Base-by-base conservation (phyloP, 1,140 invertebrate species). In the Eueides isabella region DNA sequence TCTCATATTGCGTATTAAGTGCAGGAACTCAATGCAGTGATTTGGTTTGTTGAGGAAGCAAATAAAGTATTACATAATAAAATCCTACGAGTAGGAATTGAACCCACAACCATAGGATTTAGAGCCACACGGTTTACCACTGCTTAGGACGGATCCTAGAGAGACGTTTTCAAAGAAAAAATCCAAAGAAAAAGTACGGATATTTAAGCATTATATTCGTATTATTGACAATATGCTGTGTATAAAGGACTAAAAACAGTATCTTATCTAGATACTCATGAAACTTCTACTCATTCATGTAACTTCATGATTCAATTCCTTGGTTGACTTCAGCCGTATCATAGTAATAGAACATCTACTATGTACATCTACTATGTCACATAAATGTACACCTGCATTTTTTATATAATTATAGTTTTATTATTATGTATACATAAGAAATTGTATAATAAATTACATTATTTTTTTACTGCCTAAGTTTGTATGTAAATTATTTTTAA, bases 281-380 rank as follows among this genome's bases (percentile, higher is more conserved):
- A n/a, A n/a, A n/a, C n/a, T n/a, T n/a, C n/a, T n/a, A 48, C 55
- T 68, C 67, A 68, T 68, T 68, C 67, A 68, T 68, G 48, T 35
- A 68, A 68, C 48, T 35, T 35, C 48, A 68, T 16, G 19, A 19
- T 11, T 19, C 48, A 1, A 23, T 19, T 7, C 48, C 48, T 33
- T 11, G 30, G 29, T 29, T 55, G 67, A 68, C 44, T 68, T 23
- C 7, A 31, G 65, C 16, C 26, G 48, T 44, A 28, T 48, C 41
- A 26, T 12, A 29, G 28, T 31, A 68, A 61, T 68, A 61, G 44
- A 61, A 61, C 48, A 30, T n/a, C n/a, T n/a, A n/a, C n/a, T n/a
- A n/a, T n/a, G n/a, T n/a, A 61, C 33, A 28, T 61, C n/a, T 30
- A 68, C 30, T 61, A 29, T 55, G 19, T 23, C 48, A 44, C n/a